Evolutionary conservation across 2,888 invertebrate genomes (phyloP).

Genomic region (Pharmacophagus antenor): DNA sequence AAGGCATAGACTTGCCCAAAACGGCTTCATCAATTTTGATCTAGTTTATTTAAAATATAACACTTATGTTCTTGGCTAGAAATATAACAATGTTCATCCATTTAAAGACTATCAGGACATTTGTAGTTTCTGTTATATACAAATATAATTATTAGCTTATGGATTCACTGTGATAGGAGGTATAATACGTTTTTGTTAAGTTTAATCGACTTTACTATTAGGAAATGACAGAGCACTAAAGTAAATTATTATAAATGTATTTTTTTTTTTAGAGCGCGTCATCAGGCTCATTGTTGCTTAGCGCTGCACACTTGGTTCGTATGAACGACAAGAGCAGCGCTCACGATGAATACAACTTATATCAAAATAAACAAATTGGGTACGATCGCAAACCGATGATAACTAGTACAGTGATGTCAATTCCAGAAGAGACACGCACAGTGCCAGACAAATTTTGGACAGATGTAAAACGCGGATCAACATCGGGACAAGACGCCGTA

Average conservation of each 20-base stretch:
- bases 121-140: too few relatives aligned
- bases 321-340: slow-evolving; percentile 69
- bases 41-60: too few relatives aligned
- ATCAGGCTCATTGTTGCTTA: slow-evolving; percentile 89
- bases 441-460: slow-evolving; percentile 66
- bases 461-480: slow-evolving; percentile 69
- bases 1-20: too few relatives aligned
- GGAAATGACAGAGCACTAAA: not conserved
- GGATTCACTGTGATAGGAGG: too few relatives aligned
- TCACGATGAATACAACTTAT: slow-evolving; percentile 60
- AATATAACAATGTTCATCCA: too few relatives aligned
- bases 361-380: slow-evolving; percentile 61
- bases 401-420: slow-evolving; percentile 62
- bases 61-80: too few relatives aligned
- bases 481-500: slow-evolving; percentile 82
- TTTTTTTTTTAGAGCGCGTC: slow-evolving; percentile 85
- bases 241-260: not conserved
- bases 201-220: not conserved
- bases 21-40: too few relatives aligned
- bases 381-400: slow-evolving; percentile 56
- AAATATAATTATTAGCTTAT: too few relatives aligned
- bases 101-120: too few relatives aligned
- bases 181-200: too few relatives aligned
- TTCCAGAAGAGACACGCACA: slow-evolving; percentile 68
- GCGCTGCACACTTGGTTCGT: slow-evolving; percentile 86